Base-by-base conservation (phyloP, 2,797 vertebrate species). In the Sebastes flavidus region DNA sequence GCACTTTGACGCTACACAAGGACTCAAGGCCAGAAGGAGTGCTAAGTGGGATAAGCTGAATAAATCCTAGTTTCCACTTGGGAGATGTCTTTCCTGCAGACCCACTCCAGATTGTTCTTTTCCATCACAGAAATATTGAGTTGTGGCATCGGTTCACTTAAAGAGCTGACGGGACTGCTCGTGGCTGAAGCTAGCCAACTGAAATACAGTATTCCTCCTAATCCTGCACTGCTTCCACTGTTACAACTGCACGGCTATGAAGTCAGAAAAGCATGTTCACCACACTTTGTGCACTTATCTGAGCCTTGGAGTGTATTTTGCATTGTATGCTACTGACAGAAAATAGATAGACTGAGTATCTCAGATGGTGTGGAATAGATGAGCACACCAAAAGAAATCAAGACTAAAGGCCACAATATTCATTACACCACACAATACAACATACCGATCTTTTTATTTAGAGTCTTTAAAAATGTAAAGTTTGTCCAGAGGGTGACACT, bases 31-130 rank as follows among this genome's bases (percentile, higher is more conserved):
- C 38, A 80, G 77, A 80, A 9, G 36, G 20, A 78, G 65, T 27
- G 56, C 65, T 77, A 75, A 79, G 76, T 72, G 42, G 72, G 69
- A 77, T 86, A 84, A 85, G 24, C 70, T 71, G 49, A 83, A 78
- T 81, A 84, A 72, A 36, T 75, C 58, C 25, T 18, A 76, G 59
- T 82, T 86, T 78, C 82, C 69, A 75, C 77, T 68, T 69, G 42
- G 62, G 69, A 80, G 66, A 77, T 2, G 49, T 78, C 62, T 61
- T 72, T 77, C 72, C 54, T 25, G 62, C 65, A 80, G 75, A 77
- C 81, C 63, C 72, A 42, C 34, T 84, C 62, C 56, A 72, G 60
- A 58, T 72, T 46, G 13, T 62, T 77, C 12, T 42, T 78, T 79
- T 82, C 70, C 72, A 72, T 84, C 62, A 60, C 27, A 83, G 55